Evolutionary conservation across 2,888 invertebrate species (phyloP).

Genomic region (Polyploca ridens): DNA sequence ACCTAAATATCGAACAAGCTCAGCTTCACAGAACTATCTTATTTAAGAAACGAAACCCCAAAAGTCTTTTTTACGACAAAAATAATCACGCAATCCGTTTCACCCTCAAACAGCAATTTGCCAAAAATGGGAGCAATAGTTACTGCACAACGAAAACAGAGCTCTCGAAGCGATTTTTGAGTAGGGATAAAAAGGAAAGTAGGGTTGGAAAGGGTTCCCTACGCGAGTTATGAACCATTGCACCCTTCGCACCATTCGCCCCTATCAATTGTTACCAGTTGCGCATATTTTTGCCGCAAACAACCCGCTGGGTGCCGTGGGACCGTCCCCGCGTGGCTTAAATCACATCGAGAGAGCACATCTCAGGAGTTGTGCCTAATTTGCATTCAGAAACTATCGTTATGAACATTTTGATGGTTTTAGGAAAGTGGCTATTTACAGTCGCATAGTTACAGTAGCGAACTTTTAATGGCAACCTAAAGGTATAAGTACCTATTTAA

Average conservation of each 20-base stretch:
- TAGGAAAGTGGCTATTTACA: no score
- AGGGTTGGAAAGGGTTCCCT: constrained; percentile 72
- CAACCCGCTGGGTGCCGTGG: constrained; percentile 47
- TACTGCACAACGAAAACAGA: constrained; percentile 67
- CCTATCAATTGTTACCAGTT: constrained; percentile 80
- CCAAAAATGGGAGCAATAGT: constrained; percentile 73
- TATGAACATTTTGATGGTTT: not conserved
- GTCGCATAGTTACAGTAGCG: not conserved
- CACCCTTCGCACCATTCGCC: constrained; percentile 39
- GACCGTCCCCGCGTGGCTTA: constrained; percentile 43
- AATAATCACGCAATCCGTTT: constrained; percentile 43
- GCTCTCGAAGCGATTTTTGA: constrained; percentile 76
- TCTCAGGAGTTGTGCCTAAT: not conserved
- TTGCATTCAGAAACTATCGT: not conserved
- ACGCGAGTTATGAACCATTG: constrained; percentile 19
- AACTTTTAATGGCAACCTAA: not conserved
- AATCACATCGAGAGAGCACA: constrained; percentile 26
- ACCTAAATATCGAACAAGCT: not conserved
- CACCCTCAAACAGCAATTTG: constrained; percentile 54
- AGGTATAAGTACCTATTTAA: no score
- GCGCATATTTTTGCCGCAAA: constrained; percentile 75
- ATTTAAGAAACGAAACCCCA: not conserved
- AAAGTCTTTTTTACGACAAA: constrained; percentile 19
- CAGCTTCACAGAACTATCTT: not conserved
- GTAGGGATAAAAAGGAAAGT: constrained; percentile 74